Evolutionary conservation across 2,888 invertebrate species (phyloP).

Genomic region (Papilio elwesi): DNA sequence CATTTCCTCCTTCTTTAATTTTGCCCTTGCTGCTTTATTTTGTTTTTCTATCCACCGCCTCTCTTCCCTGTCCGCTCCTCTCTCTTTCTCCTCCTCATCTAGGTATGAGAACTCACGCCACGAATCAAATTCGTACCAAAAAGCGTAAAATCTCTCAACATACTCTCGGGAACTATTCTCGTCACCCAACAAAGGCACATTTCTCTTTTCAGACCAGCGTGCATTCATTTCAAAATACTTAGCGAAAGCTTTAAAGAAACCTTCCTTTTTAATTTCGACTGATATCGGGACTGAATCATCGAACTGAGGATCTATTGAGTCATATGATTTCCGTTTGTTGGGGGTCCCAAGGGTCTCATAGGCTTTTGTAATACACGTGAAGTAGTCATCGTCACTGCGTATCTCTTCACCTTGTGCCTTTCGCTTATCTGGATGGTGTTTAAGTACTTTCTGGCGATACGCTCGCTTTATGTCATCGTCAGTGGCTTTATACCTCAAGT

Average conservation of each 20-base stretch:
- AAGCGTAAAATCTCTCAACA: constrained; percentile 97
- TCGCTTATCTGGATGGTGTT: constrained; percentile 99
- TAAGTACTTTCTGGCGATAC: constrained; percentile 90
- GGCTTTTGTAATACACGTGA: constrained; percentile 99
- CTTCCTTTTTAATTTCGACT: constrained; percentile 89
- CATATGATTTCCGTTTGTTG: constrained; percentile 93
- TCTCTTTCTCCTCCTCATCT: constrained; percentile 99
- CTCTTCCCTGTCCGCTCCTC: constrained; percentile 98
- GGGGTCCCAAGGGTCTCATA: constrained; percentile 95
- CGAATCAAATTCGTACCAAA: constrained; percentile 99
- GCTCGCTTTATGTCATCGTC: constrained; percentile 97
- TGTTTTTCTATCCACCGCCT: constrained; percentile 99
- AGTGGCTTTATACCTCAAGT: constrained; percentile 92
- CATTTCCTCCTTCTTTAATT: constrained; percentile 99
- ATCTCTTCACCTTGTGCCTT: constrained; percentile 95
- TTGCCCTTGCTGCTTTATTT: constrained; percentile 95
- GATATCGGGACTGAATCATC: constrained; percentile 93
- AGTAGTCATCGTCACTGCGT: constrained; percentile 96
- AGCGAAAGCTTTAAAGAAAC: constrained; percentile 87
- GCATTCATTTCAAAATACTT: constrained; percentile 91
- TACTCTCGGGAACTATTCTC: constrained; percentile 90
- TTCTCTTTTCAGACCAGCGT: constrained; percentile 95
- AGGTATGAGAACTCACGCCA: constrained; percentile 99
- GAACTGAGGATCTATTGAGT: constrained; percentile 98
- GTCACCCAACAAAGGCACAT: constrained; percentile 93